A percentile compares a stretch with the other conserved stretches of the same genome.
phyloP scores from a whole-genome alignment of 2,888 invertebrate species.

The Alviniconcha strummeri region DNA sequence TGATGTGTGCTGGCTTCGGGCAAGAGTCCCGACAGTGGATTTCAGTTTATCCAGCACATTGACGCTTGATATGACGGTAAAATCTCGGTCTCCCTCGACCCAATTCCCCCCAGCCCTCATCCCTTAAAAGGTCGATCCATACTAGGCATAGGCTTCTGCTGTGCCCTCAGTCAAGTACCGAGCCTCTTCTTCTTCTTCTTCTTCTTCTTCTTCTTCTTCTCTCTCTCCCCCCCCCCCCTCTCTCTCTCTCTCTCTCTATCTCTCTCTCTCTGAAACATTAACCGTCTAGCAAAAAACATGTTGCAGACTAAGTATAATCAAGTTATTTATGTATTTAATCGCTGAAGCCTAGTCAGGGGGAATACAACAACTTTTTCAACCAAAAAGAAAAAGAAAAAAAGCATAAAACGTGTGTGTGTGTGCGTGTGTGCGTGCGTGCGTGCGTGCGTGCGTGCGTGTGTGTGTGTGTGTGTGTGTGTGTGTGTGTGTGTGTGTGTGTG shows the following conservation, averaged over 20 bases:
- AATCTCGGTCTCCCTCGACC: too few relatives aligned
- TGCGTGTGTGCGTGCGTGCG: too few relatives aligned
- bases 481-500: not conserved
- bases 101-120: too few relatives aligned
- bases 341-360: not conserved
- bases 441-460: not conserved
- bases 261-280: not conserved
- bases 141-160: too few relatives aligned
- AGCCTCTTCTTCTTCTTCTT: too few relatives aligned
- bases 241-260: conserved; percentile 6
- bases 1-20: too few relatives aligned
- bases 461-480: not conserved
- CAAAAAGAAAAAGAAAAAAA: not conserved
- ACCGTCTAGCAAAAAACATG: not conserved
- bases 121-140: too few relatives aligned
- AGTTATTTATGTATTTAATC: not conserved
- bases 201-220: not conserved
- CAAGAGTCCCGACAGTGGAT: too few relatives aligned
- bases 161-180: too few relatives aligned
- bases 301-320: not conserved
- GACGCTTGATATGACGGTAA: too few relatives aligned
- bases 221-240: not conserved
- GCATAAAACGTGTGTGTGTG: not conserved
- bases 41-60: too few relatives aligned
- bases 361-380: not conserved